Evolutionary conservation across 2,888 invertebrate genomes (phyloP), one percentile per base, ranked within the genome.

Genomic region (Lithosia quadra): DNA sequence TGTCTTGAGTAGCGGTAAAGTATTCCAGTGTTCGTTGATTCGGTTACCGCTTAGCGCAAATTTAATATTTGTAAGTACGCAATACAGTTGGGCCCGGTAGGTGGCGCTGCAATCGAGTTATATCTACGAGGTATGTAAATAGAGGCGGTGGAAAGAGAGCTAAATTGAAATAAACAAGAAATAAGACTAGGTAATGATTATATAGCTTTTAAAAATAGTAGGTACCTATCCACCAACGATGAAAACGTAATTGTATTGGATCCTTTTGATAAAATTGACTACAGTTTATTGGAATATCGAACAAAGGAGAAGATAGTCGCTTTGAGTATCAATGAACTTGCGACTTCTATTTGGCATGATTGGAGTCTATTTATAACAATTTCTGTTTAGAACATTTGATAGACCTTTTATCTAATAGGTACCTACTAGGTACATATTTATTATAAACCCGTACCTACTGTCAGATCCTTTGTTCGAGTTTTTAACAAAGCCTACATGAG

Each of bases 331-430:
- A 33, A 18, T 58, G n/a, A 33, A 58, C 57, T 58, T 58, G 15
- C 28, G 8, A 11, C n/a, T 18, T 33, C 18, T 33, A 58, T 58
- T 58, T 18, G 28, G n/a, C 28, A 33, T 58, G 28, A 58, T 58
- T 49, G 28, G n/a, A n/a, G n/a, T 58, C 15, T 58, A 58, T 58
- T 58, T 58, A n/a, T n/a, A 58, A 57, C 28, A 33, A 57, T 57
- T n/a, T 24, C 57, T 57, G 57, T 57, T 57, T 9, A 9, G 24
- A 57, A 18, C 13, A 57, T 57, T 57, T 28, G 57, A 57, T 28
- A 57, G 28, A 18, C 28, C 18, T 15, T 33, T 57, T 57, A 28
- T 57, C 57, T 57, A 0, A 22, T 57, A 5, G 13, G 24, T 24
- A 24, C 22, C 4, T 11, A 18, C 13, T 49, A 49, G 18, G 18